Evolutionary conservation across 1,140 invertebrate species (phyloP).

Genomic region (Sitobion miscanthi): DNA sequence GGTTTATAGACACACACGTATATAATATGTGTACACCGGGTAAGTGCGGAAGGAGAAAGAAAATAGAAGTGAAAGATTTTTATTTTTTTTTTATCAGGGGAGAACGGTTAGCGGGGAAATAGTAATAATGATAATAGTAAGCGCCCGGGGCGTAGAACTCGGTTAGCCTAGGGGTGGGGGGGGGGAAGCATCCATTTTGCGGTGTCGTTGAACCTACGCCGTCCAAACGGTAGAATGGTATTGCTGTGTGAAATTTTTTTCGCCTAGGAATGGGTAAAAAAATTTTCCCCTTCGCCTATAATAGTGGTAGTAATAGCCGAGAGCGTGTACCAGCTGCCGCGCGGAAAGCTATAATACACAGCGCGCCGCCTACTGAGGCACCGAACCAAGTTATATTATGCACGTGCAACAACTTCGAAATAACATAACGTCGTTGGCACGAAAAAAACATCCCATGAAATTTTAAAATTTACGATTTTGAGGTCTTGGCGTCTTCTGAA

Average conservation of each 20-base stretch:
- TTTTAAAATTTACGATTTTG: too few species aligned
- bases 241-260: conserved; percentile 23
- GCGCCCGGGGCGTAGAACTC: conserved; percentile 4
- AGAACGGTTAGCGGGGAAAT: not conserved
- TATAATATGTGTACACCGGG: not conserved
- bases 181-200: not conserved
- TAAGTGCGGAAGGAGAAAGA: not conserved
- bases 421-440: not conserved
- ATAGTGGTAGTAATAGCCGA: not conserved
- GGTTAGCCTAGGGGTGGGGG: not conserved
- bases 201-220: conserved; percentile 35
- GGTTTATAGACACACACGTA: not conserved
- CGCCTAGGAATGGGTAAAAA: not conserved
- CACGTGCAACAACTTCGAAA: conserved; percentile 27
- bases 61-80: not conserved
- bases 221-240: not conserved
- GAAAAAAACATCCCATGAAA: too few species aligned
- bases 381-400: not conserved
- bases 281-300: conserved; percentile 18
- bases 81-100: not conserved
- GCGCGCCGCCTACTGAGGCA: not conserved
- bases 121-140: conserved; percentile 42
- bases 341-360: not conserved
- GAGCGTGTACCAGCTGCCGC: conserved; percentile 24
- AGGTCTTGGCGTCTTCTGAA: too few species aligned